Evolutionary conservation across 2,797 vertebrate genomes (phyloP).

Genomic region (Diglossa cyanea): DNA sequence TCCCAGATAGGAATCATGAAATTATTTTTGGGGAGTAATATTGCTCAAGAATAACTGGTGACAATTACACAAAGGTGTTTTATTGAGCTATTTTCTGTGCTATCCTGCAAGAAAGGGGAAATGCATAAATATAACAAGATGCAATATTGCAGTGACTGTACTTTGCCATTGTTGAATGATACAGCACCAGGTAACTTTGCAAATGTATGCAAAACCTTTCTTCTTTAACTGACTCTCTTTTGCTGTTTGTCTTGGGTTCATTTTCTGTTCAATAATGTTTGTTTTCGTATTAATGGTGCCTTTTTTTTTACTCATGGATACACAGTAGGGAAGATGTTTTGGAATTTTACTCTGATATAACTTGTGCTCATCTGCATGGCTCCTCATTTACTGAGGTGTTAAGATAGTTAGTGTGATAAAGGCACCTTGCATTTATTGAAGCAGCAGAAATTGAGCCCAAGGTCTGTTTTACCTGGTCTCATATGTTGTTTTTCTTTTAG

Average conservation of each 20-base stretch:
- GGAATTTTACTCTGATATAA: background rate
- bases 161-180: background rate
- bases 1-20: constrained; percentile 13
- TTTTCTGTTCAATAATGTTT: background rate
- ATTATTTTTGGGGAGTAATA: background rate
- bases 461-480: background rate
- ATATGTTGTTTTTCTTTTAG: background rate
- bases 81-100: constrained; percentile 18
- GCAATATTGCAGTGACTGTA: background rate
- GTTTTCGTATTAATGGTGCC: background rate
- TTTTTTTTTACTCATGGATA: background rate
- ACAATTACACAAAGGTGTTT: constrained; percentile 4
- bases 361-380: background rate
- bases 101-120: background rate
- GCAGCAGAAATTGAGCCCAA: background rate
- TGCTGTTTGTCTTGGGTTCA: background rate
- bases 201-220: background rate
- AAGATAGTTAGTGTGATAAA: background rate
- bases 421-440: background rate
- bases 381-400: background rate
- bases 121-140: background rate
- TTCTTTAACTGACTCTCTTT: background rate
- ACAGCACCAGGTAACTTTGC: background rate
- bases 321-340: background rate
- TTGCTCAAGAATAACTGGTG: background rate